Evolutionary conservation across 2,888 invertebrate species (phyloP), one percentile per base, ranked within the genome.

Genomic region (Autographa pulchrina): DNA sequence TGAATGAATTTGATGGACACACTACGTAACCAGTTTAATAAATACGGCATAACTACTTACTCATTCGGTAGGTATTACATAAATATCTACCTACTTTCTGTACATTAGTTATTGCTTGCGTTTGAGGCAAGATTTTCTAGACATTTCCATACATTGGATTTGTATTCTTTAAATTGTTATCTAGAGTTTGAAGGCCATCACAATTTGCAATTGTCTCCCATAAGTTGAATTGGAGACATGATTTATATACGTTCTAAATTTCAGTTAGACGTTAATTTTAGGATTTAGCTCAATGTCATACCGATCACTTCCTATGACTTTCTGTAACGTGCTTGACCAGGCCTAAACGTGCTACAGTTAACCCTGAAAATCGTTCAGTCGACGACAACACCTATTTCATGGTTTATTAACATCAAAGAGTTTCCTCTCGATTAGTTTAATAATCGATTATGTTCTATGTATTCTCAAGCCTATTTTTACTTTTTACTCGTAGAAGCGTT

Each of bases 331-430:
- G 14, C 73, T 63, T 43, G 62, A 68, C 60, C 64, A 48, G 68
- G 75, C 75, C 68, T 43, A 58, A 72, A 70, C 81, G 79, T 80
- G 82, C 74, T 66, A 70, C 25, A 68, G 35, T 75, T 82, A 90
- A 80, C 92, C 92, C 86, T 94, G 93, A 92, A 92, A 92, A 83
- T 75, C 88, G 86, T 71, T 89, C 88, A 85, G 82, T 90, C 85
- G 87, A 81, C 84, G 83, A 82, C 88, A 88, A 88, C 85, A 85
- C 76, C 81, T 84, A 90, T 91, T 92, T 89, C 86, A 91, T 86
- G 92, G 86, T 84, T 88, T 89, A 85, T 81, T 90, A 85, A 91
- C 93, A 87, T 89, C 91, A 92, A 92, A 93, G 89, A 87, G 91
- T 90, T 93, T 91, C 91, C 93, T 91, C 90, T 91, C 88, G 88